Conservation (phyloP, 1,140 invertebrate genomes). For the Eriosoma lanigerum region DNA sequence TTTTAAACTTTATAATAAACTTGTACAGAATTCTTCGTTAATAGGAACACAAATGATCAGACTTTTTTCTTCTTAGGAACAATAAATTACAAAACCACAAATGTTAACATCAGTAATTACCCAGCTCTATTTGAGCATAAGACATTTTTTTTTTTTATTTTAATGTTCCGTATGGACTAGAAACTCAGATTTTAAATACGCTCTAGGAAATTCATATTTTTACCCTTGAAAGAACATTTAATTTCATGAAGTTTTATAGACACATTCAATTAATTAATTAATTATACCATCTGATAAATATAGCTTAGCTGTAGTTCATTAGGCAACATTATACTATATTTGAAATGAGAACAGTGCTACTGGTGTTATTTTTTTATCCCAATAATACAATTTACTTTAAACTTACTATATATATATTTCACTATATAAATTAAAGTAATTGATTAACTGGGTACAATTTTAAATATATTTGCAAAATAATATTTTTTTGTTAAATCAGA, state of each 20-base stretch:
- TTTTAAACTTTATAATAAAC: background rate
- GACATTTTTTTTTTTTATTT: conserved; percentile 12
- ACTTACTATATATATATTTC: too few relatives aligned
- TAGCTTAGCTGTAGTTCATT: conserved; percentile 12
- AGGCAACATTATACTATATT: background rate
- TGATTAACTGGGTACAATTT: too few relatives aligned
- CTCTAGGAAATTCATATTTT: conserved; percentile 4
- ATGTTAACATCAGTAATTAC: background rate
- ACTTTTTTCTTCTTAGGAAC: background rate
- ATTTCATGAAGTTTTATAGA: conserved; percentile 5
- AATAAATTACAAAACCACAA: background rate
- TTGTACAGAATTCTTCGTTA: background rate
- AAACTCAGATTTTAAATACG: background rate
- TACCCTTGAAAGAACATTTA: conserved; percentile 5
- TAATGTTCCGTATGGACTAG: background rate
- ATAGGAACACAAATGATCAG: background rate
- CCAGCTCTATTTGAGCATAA: background rate
- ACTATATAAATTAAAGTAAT: too few relatives aligned
- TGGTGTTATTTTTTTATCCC: too few relatives aligned
- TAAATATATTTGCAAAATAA: too few relatives aligned
- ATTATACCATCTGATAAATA: background rate
- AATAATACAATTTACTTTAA: too few relatives aligned
- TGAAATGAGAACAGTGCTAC: too few relatives aligned
- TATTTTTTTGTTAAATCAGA: too few relatives aligned
- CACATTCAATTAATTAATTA: background rate